Conservation (phyloP, 2,888 invertebrate species). For the Ophion ventricosus region DNA sequence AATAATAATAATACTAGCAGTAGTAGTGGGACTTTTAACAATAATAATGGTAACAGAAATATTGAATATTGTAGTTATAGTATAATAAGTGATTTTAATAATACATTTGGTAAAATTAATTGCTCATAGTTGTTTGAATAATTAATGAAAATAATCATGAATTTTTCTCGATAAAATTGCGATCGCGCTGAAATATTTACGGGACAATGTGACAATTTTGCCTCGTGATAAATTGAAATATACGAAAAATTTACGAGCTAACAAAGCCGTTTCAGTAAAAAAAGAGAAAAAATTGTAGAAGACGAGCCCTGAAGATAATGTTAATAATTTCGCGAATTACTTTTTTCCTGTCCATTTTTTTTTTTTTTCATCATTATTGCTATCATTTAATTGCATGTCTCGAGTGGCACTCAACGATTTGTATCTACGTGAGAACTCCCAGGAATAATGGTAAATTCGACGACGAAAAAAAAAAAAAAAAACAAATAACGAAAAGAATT, state of each 20-base stretch:
- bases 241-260: too few relatives aligned
- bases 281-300: background rate
- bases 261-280: background rate
- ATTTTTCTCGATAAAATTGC: background rate
- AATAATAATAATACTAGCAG: background rate
- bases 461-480: background rate
- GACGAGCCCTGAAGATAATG: background rate
- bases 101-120: background rate
- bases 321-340: background rate
- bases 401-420: background rate
- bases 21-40: background rate
- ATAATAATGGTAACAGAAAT: background rate
- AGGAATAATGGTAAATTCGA: too few relatives aligned
- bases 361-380: background rate
- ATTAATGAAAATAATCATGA: background rate
- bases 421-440: background rate
- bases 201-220: background rate
- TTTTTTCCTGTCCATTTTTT: background rate
- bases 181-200: background rate
- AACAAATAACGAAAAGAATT: background rate
- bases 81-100: background rate
- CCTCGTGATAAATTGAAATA: too few relatives aligned
- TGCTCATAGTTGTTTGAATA: background rate
- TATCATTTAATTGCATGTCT: background rate
- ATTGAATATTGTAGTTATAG: background rate